Evolutionary conservation across 2,797 vertebrate genomes (phyloP).

Genomic region (Varecia variegata): DNA sequence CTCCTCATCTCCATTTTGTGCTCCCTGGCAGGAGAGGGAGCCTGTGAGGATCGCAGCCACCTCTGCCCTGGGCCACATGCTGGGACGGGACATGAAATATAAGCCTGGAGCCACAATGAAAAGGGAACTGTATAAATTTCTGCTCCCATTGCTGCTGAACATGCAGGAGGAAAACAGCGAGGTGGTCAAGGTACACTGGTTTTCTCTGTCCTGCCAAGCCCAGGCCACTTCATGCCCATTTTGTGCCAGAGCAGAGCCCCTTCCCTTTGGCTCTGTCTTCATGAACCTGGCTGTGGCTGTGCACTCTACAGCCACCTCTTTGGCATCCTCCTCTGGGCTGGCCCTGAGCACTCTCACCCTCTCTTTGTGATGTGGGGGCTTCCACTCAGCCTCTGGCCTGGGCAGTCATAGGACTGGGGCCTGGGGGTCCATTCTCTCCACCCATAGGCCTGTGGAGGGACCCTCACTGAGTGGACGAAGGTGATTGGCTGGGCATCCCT

Average conservation of each 20-base stretch:
- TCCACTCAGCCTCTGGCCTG: not conserved
- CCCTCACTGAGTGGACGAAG: not conserved
- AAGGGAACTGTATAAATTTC: not conserved
- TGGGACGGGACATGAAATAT: not conserved
- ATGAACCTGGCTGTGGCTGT: not conserved
- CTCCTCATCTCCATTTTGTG: not conserved
- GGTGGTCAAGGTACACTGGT: not conserved
- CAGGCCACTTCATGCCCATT: not conserved
- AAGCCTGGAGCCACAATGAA: not conserved
- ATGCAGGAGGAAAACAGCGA: not conserved
- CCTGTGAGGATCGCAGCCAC: not conserved
- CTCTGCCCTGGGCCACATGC: conserved; percentile 33
- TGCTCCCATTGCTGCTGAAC: conserved; percentile 5
- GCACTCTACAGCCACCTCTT: not conserved
- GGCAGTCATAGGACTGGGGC: not conserved
- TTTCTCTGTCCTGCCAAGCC: not conserved
- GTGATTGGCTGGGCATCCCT: conserved; percentile 17
- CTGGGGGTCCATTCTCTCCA: not conserved
- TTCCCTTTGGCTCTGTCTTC: not conserved
- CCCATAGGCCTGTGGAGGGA: too few species aligned
- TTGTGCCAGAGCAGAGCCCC: not conserved
- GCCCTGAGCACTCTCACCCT: not conserved
- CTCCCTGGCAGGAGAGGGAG: conserved; percentile 24
- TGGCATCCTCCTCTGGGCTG: not conserved
- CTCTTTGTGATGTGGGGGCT: not conserved